Conservation (phyloP, 2,888 invertebrate species). For the Drosophila neonasuta region DNA sequence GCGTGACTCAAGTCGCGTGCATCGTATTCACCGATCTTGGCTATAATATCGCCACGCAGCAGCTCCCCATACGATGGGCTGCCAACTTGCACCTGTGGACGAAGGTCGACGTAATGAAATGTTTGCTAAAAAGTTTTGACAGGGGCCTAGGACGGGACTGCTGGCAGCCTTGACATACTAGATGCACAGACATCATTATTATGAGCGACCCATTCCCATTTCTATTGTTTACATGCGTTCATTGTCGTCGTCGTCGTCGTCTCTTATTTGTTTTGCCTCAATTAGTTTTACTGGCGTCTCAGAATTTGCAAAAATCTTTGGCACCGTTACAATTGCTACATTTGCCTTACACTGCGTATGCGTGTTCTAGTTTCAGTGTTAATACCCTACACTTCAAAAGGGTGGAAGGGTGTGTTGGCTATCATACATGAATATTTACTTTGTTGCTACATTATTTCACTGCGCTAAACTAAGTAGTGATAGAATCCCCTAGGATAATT, state of each 20-base stretch:
- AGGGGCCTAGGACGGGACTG: constrained; percentile 26
- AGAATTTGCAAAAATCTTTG: constrained; percentile 55
- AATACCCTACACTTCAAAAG: constrained; percentile 38
- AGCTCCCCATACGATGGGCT: constrained; percentile 93
- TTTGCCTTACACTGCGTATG: constrained; percentile 27
- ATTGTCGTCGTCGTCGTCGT: constrained; percentile 14
- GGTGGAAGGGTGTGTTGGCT: constrained; percentile 24
- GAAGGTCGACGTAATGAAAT: constrained; percentile 39
- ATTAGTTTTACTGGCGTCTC: constrained; percentile 73
- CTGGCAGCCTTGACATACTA: constrained; percentile 44
- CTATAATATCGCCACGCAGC: constrained; percentile 94
- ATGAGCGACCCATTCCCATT: constrained; percentile 38
- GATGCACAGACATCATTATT: constrained; percentile 37
- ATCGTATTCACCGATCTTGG: constrained; percentile 95
- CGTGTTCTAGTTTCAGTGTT: constrained; percentile 60
- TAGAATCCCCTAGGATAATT: background rate
- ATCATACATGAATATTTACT: background rate
- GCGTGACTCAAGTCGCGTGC: constrained; percentile 93
- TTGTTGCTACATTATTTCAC: background rate
- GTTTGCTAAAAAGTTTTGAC: constrained; percentile 27
- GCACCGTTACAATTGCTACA: constrained; percentile 59
- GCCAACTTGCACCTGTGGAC: constrained; percentile 90
- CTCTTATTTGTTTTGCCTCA: constrained; percentile 65
- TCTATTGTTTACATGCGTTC: constrained; percentile 62
- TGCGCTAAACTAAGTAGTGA: background rate